A percentile compares a stretch with the other conserved stretches of the same genome.
phyloP scores from a whole-genome alignment of 2,113 vertebrate genomes.

The Psophia crepitans region DNA sequence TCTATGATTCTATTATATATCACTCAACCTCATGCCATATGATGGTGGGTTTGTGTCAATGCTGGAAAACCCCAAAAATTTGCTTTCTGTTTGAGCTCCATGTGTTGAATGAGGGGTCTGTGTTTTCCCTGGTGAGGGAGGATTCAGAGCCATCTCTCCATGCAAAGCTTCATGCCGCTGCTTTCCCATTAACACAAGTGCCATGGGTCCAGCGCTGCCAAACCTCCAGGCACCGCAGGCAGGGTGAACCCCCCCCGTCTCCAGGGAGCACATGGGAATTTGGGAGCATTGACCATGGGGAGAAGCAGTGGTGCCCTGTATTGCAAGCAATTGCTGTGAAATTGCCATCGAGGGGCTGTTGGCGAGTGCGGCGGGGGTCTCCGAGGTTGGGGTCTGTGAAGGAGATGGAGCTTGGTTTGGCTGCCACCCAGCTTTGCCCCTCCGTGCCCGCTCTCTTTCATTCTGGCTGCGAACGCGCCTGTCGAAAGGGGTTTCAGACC shows the following conservation, averaged over 20 bases:
- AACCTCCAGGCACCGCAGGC: rapidly evolving
- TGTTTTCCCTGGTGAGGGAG: background rate
- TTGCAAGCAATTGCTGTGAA: background rate
- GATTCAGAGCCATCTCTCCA: background rate
- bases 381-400: background rate
- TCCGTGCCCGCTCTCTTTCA: rapidly evolving
- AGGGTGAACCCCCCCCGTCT: rapidly evolving
- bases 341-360: background rate
- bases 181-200: rapidly evolving
- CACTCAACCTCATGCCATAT: rapidly evolving
- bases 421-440: rapidly evolving
- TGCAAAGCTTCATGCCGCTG: rapidly evolving
- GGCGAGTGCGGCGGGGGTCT: rapidly evolving
- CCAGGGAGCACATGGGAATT: rapidly evolving
- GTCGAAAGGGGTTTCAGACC: background rate
- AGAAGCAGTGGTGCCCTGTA: background rate
- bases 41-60: background rate
- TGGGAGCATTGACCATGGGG: rapidly evolving
- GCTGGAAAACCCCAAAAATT: background rate
- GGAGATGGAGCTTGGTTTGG: rapidly evolving
- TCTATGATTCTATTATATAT: no score
- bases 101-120: background rate
- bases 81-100: background rate
- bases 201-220: rapidly evolving
- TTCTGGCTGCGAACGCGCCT: background rate